Conservation (phyloP, 2,797 vertebrate species). For the Lepilemur septentrionalis region DNA sequence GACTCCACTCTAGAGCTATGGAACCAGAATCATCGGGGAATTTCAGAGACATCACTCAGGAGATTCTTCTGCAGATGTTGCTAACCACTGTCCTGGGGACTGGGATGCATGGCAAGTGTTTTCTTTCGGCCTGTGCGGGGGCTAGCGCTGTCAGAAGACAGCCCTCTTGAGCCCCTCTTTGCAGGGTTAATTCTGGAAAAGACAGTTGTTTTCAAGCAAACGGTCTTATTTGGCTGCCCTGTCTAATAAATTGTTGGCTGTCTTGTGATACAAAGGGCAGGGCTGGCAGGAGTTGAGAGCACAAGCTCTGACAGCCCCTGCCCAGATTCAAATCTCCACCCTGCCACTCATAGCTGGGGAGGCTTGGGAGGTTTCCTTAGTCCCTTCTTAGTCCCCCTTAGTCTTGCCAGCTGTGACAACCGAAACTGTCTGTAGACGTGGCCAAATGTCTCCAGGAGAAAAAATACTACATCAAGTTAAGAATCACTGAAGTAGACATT, state of each 20-base stretch:
- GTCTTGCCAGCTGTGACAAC: background rate
- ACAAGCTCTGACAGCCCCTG: background rate
- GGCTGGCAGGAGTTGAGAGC: background rate
- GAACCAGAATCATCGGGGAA: background rate
- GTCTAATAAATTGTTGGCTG: background rate
- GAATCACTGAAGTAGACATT: background rate
- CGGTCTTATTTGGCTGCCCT: background rate
- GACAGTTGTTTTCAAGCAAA: background rate
- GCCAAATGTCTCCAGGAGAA: background rate
- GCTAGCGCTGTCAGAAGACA: background rate
- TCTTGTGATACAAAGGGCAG: background rate
- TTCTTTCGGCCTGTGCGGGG: background rate
- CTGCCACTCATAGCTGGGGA: background rate
- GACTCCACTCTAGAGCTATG: background rate
- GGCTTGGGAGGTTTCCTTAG: background rate
- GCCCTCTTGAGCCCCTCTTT: background rate
- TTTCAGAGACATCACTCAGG: background rate
- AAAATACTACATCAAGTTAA: background rate
- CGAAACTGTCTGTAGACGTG: background rate
- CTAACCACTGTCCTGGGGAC: background rate
- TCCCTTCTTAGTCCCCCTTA: background rate
- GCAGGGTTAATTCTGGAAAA: background rate
- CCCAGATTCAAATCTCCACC: background rate
- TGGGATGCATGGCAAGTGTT: background rate
- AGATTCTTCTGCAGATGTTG: background rate